Conservation (phyloP, 2,888 invertebrate species). For the Temnothorax unifasciatus region DNA sequence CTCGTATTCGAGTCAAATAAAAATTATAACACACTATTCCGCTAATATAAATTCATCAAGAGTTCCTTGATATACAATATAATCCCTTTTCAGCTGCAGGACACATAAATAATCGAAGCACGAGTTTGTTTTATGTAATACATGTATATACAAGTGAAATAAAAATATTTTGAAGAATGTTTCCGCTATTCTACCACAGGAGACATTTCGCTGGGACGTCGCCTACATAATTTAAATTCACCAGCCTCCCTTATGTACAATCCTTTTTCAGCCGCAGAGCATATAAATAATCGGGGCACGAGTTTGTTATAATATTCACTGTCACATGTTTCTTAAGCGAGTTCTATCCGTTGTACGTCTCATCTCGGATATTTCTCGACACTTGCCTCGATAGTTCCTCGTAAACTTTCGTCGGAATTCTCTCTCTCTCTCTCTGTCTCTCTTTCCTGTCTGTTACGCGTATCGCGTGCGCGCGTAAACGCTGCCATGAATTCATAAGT, state of each 20-base stretch:
- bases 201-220: slow-evolving; percentile 30
- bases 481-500: slow-evolving; percentile 46
- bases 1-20: background rate
- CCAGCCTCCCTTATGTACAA: slow-evolving; percentile 14
- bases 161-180: slow-evolving; percentile 35
- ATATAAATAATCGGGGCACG: slow-evolving; percentile 43
- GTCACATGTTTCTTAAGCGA: slow-evolving; percentile 38
- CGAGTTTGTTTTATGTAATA: slow-evolving; percentile 9
- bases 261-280: slow-evolving; percentile 1
- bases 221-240: slow-evolving; percentile 37
- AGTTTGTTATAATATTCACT: slow-evolving; percentile 42
- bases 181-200: background rate
- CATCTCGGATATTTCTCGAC: slow-evolving; percentile 18
- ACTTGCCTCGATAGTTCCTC: slow-evolving; percentile 24
- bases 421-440: background rate
- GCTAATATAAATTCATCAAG: background rate
- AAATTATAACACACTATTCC: background rate
- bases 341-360: background rate
- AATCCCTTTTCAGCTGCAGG: background rate
- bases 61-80: background rate
- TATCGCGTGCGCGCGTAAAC: slow-evolving; percentile 44
- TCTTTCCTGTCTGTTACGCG: background rate
- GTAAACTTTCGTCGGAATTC: slow-evolving; percentile 17
- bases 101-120: slow-evolving; percentile 30
- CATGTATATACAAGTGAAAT: background rate